Percentiles rank a stretch among this genome's conserved stretches.
phyloP scores from a whole-genome alignment of 2,797 vertebrate genomes.

The Sternarchorhynchus goeldii region DNA sequence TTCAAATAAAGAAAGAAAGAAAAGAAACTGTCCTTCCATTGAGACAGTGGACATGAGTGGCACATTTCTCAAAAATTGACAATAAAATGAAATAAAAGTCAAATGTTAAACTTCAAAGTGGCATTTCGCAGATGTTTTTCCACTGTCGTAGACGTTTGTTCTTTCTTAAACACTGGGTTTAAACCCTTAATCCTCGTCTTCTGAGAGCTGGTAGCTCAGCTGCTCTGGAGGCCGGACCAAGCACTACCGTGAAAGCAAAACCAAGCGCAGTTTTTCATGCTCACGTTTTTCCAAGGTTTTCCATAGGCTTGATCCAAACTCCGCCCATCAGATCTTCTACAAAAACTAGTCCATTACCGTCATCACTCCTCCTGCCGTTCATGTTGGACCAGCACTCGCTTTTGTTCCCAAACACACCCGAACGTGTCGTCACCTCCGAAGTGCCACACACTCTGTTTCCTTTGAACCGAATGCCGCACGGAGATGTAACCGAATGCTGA shows the following conservation, averaged over 20 bases:
- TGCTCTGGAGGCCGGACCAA: background rate
- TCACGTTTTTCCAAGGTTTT: constrained; percentile 67
- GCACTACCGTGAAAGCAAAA: background rate
- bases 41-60: background rate
- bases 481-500: constrained; percentile 21
- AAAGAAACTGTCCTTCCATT: background rate
- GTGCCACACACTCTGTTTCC: constrained; percentile 51
- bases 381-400: constrained; percentile 28
- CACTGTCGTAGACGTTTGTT: no score
- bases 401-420: constrained; percentile 15
- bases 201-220: background rate
- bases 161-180: background rate
- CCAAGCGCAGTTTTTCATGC: background rate
- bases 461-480: constrained; percentile 42
- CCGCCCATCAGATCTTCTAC: constrained; percentile 77
- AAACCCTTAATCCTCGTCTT: background rate
- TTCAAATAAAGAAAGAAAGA: constrained; percentile 37
- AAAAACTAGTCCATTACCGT: constrained; percentile 69
- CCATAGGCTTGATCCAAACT: constrained; percentile 72
- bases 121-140: background rate
- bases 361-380: constrained; percentile 32
- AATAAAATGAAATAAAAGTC: background rate
- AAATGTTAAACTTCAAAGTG: background rate
- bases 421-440: background rate
- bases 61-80: no score